These are phyloP conservation scores for Drosophila limbata DNA, from an alignment of 2,888 invertebrate species.

Conservation along the genomic window DNA sequence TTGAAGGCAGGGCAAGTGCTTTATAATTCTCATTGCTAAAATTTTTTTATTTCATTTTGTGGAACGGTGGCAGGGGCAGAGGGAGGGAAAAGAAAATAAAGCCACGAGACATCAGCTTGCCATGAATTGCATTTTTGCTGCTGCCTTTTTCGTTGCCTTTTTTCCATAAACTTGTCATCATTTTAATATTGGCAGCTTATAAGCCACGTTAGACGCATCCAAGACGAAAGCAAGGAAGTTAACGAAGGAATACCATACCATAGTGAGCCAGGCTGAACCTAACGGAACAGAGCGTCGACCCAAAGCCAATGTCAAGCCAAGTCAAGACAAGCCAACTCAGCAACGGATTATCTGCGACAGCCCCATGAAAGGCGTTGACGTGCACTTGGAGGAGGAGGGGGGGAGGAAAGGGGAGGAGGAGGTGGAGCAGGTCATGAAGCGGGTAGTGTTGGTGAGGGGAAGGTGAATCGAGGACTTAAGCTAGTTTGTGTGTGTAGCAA, in stretches of 20 bases:
- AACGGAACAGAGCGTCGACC: constrained; percentile 47
- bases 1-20: constrained; percentile 22
- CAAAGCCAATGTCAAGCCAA: constrained; percentile 81
- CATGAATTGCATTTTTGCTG: constrained; percentile 76
- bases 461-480: constrained; percentile 50
- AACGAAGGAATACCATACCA: constrained; percentile 3
- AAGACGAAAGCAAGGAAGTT: constrained; percentile 27
- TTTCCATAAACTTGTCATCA: constrained; percentile 77
- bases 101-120: constrained; percentile 68
- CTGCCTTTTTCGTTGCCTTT: constrained; percentile 37
- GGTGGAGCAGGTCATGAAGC: background rate
- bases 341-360: constrained; percentile 80
- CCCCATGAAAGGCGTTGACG: constrained; percentile 70
- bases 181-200: constrained; percentile 82
- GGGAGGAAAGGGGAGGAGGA: too few species aligned
- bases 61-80: background rate
- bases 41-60: constrained; percentile 13
- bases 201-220: constrained; percentile 73
- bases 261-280: constrained; percentile 1
- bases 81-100: constrained; percentile 48
- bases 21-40: constrained; percentile 59
- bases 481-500: constrained; percentile 75
- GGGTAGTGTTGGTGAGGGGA: constrained; percentile 4
- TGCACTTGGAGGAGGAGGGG: constrained; percentile 42
- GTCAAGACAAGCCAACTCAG: constrained; percentile 82